These are phyloP conservation scores for Empidonax traillii DNA, from an alignment of 2,113 vertebrate genomes.

Conservation along the genomic window DNA sequence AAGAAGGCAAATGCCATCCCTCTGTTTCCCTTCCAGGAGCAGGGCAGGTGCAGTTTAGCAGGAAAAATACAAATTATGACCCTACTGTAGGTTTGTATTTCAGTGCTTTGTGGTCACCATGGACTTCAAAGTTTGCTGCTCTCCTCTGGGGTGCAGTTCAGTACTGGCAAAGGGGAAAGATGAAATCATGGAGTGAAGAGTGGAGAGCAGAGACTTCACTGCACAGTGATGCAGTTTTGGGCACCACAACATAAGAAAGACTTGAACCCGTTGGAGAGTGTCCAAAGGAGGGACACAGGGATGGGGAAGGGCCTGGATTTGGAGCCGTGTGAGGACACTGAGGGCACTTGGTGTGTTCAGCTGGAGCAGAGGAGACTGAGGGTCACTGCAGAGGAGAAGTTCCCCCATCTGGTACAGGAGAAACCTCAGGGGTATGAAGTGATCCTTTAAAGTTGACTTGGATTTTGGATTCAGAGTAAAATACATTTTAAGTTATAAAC, in stretches of 20 bases:
- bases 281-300: not conserved
- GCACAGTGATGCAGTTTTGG: not conserved
- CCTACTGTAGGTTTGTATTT: not conserved
- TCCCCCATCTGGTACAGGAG: not conserved
- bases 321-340: not conserved
- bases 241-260: not conserved
- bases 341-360: not conserved
- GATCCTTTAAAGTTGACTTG: not conserved
- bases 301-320: not conserved
- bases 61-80: not conserved
- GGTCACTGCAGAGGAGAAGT: not conserved
- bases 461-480: not conserved
- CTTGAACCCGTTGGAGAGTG: not conserved
- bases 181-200: not conserved
- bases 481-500: not conserved
- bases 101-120: fast-evolving
- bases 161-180: not conserved
- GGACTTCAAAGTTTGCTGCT: not conserved
- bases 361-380: not conserved
- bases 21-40: not conserved
- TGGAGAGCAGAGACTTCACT: not conserved
- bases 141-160: not conserved
- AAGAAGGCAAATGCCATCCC: not conserved
- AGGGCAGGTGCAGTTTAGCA: not conserved
- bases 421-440: not conserved